These are phyloP conservation scores for Drosophila sproati DNA, from an alignment of 1,140 invertebrate genomes.

Conservation along the genomic window DNA sequence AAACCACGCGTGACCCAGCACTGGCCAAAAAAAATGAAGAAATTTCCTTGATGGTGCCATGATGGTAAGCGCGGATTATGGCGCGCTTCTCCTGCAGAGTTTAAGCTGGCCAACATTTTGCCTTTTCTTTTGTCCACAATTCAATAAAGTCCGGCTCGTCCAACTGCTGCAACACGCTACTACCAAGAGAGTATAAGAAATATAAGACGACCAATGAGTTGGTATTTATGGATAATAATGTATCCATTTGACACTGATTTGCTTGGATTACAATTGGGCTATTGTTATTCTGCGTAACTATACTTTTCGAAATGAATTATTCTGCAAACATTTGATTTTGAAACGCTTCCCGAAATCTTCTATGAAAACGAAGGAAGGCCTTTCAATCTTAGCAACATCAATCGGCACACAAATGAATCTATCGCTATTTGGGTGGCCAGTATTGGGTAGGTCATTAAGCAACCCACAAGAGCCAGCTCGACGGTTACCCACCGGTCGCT, in stretches of 20 bases:
- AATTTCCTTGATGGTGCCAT: constrained; percentile 41
- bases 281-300: too few relatives aligned
- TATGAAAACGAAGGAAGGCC: too few relatives aligned
- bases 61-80: constrained; percentile 70
- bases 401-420: not conserved
- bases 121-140: not conserved
- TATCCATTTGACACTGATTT: too few relatives aligned
- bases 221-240: too few relatives aligned
- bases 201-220: too few relatives aligned
- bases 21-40: constrained; percentile 14
- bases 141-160: constrained; percentile 9
- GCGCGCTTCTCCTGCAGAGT: constrained; percentile 50
- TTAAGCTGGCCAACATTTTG: constrained; percentile 26
- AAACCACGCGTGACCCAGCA: constrained; percentile 67
- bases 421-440: not conserved
- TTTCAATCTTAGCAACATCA: too few relatives aligned
- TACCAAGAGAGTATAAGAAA: not conserved
- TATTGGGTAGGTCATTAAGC: constrained; percentile 28
- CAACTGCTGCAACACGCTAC: constrained; percentile 12
- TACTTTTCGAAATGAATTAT: too few relatives aligned
- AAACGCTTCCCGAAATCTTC: too few relatives aligned
- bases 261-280: too few relatives aligned
- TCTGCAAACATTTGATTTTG: too few relatives aligned
- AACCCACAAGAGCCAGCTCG: constrained; percentile 13
- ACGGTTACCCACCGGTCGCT: constrained; percentile 19